Evolutionary conservation across 1,140 invertebrate genomes (phyloP), one percentile per base, ranked within the genome.

Genomic region (Streblospio benedicti): DNA sequence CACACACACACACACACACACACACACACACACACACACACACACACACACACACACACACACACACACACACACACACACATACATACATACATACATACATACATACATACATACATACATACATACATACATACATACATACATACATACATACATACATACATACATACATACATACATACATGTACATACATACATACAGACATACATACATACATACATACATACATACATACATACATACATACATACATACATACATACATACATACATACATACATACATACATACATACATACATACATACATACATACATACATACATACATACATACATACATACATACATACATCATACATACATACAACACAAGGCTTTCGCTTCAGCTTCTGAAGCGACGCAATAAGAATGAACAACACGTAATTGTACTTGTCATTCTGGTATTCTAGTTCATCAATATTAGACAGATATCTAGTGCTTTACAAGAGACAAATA

Each of bases 101-200:
- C 25, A 49, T 23, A 49, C 25, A 49, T 49, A 49, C 45, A 49
- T 49, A 49, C 45, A 49, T 23, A 49, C 45, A 49, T 49, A 49
- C 45, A 49, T 49, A 49, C 45, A 49, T 49, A 49, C 45, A 49
- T 23, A 49, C 23, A 49, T 49, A 49, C 45, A 49, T 49, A 49
- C 45, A 49, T 49, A 49, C 45, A 49, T 49, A 49, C 45, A 49
- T 12, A 49, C 45, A 49, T 49, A 49, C 45, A 49, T 23, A 49
- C 20, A 25, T 20, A 5, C 25, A 27, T n/a, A n/a, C n/a, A n/a
- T n/a, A n/a, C n/a, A n/a, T n/a, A n/a, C n/a, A n/a, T n/a, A n/a
- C n/a, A n/a, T n/a, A n/a, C n/a, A n/a, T n/a, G n/a, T n/a, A 50
- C 25, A 27, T 25, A 3, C 20, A 50, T 50, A 5, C 23, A 25